Conservation (phyloP, 2,888 invertebrate genomes). For the Clitarchus hookeri region DNA sequence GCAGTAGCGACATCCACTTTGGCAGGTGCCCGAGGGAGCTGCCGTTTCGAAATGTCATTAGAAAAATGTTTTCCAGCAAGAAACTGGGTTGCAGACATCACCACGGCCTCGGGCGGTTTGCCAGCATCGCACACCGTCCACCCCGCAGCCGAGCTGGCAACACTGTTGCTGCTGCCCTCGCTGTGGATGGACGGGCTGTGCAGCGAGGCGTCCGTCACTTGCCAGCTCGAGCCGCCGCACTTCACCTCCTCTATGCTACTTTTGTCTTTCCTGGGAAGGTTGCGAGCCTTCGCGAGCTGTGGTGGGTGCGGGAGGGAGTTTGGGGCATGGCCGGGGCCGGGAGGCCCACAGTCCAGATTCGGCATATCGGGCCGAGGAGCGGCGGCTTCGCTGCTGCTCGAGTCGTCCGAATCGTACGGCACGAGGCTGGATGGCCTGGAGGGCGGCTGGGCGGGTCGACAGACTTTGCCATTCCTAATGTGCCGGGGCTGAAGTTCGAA, state of each 20-base stretch:
- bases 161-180: constrained; percentile 35
- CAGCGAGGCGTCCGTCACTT: constrained; percentile 37
- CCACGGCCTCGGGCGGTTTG: background rate
- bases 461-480: constrained; percentile 37
- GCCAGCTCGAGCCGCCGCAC: constrained; percentile 46
- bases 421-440: constrained; percentile 51
- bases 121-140: constrained; percentile 34
- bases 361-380: constrained; percentile 40
- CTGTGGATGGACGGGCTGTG: constrained; percentile 36
- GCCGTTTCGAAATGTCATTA: constrained; percentile 14
- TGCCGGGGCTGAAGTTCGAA: constrained; percentile 34
- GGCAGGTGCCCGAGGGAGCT: constrained; percentile 1
- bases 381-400: constrained; percentile 50
- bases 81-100: constrained; percentile 7
- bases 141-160: constrained; percentile 36
- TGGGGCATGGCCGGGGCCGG: background rate
- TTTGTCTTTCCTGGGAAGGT: constrained; percentile 45
- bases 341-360: constrained; percentile 24
- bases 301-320: background rate
- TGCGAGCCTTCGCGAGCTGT: too few relatives aligned
- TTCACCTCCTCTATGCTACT: constrained; percentile 45
- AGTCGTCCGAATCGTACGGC: constrained; percentile 55
- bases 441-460: constrained; percentile 34
- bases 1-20: background rate
- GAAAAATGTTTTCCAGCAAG: background rate